Base-by-base conservation (phyloP, 2,888 invertebrate genomes). In the Acrobasis consociella region DNA sequence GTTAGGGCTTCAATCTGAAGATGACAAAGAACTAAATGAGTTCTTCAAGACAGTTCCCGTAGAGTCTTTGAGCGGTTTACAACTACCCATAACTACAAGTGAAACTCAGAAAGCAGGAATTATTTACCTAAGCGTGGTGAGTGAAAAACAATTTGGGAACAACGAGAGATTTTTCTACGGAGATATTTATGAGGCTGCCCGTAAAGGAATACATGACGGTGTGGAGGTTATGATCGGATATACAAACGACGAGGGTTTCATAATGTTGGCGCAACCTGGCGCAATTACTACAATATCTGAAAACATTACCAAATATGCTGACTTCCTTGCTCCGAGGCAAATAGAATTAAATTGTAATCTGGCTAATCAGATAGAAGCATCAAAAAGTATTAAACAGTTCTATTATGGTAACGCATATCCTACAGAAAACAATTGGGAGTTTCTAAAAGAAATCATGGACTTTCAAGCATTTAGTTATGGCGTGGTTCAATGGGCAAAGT, bases 151-250 rank as follows among this genome's bases (percentile, higher is more conserved):
- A 39, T 82, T 83, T 64, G 79, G 66, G 1, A 62, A 70, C 8
- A 74, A 69, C 11, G 83, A 84, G 62, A 72, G 72, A 56, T 85
- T 79, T 69, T 83, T 76, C 65, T 69, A 71, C n/a, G 80, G 77
- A n/a, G 70, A 81, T 17, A 59, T 77, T 1, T 61, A 68, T 38
- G 84, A 93, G 46, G 76, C 79, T 16, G 68, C 89, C 10, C 83
- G 87, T 65, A 79, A 87, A 16, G 94, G 94, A n/a, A 86, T 86
- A n/a, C 84, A 94, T 46, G 74, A 80, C 56, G 80, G 72, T n/a
- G 88, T 95, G 0, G 95, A 96, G 0, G 93, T 96, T 80, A 94
- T 96, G 79, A 87, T 94, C 13, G 96, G 96, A 8, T 80, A 94
- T 3, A 96, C 94, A 16, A 91, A 93, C 0, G 94, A 95, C 53